Percentiles rank a stretch among this genome's conserved stretches.
phyloP scores from a whole-genome alignment of 92 coral and sea anemone genomes.

The Nematostella vectensis region DNA sequence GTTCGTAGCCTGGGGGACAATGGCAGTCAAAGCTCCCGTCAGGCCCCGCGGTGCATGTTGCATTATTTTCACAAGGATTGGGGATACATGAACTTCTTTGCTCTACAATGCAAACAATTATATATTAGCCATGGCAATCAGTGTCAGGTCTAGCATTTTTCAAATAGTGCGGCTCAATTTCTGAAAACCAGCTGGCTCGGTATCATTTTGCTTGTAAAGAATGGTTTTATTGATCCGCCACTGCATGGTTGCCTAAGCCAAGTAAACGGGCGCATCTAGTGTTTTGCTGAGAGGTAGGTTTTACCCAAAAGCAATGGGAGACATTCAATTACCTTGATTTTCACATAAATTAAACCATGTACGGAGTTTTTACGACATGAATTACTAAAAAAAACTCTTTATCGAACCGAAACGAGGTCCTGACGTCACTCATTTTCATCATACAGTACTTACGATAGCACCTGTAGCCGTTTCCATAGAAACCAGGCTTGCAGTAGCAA shows the following conservation, averaged over 20 bases:
- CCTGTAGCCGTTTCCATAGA: slow-evolving; percentile 63
- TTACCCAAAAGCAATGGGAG: too few relatives aligned
- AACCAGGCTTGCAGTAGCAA: slow-evolving; percentile 72
- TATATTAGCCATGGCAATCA: neutral
- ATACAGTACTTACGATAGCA: slow-evolving; percentile 61
- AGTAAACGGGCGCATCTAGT: too few relatives aligned
- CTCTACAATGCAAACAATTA: slow-evolving; percentile 14
- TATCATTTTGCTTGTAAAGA: too few relatives aligned
- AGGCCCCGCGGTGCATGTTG: slow-evolving; percentile 64
- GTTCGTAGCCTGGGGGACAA: slow-evolving; percentile 68
- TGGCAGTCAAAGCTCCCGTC: slow-evolving; percentile 83
- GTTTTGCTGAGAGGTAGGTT: too few relatives aligned
- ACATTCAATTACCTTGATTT: too few relatives aligned
- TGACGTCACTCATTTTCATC: too few relatives aligned
- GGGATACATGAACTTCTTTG: slow-evolving; percentile 62
- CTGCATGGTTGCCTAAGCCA: too few relatives aligned
- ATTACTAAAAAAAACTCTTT: too few relatives aligned
- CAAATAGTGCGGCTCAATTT: neutral
- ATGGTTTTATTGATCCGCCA: too few relatives aligned
- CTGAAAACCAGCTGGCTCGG: neutral
- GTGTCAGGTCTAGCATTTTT: neutral
- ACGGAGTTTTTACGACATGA: too few relatives aligned
- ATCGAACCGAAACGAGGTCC: too few relatives aligned
- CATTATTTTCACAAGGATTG: slow-evolving; percentile 82
- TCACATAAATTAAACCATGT: too few relatives aligned